These are phyloP conservation scores for Dicrurus megarhynchus DNA, from an alignment of 2,113 vertebrate species.

Conservation along the genomic window DNA sequence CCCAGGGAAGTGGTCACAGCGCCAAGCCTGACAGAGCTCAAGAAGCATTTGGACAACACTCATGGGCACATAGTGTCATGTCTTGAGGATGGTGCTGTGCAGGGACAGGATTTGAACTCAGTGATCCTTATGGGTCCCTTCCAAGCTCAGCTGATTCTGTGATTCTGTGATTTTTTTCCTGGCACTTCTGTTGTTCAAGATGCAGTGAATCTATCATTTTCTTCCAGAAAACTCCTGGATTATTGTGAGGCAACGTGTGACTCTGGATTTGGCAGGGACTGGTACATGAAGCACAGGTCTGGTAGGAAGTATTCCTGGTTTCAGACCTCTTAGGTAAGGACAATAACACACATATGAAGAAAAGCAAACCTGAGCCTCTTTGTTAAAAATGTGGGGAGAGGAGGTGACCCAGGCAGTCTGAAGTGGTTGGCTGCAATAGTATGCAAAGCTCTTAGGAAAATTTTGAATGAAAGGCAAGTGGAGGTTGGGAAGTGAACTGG, in stretches of 20 bases:
- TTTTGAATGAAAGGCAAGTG: neutral
- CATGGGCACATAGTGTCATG: neutral
- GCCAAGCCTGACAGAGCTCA: neutral
- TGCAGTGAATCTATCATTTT: rapidly evolving
- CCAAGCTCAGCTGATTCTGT: neutral
- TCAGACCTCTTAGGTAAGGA: neutral
- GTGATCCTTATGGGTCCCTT: neutral
- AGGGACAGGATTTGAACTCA: neutral
- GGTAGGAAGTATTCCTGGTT: neutral
- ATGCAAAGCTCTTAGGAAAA: neutral
- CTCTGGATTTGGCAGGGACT: neutral
- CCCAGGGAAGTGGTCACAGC: neutral
- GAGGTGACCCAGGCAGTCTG: neutral
- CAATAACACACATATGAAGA: neutral
- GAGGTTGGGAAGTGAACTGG: neutral
- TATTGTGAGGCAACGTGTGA: neutral
- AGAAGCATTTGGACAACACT: neutral
- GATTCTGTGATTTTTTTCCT: neutral
- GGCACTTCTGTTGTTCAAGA: neutral
- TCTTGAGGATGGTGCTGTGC: neutral
- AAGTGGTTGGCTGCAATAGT: neutral
- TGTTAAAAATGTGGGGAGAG: neutral
- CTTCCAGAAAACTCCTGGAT: neutral
- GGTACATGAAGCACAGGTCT: neutral
- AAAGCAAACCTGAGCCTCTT: neutral